Evolutionary conservation across 2,797 vertebrate genomes (phyloP).

Genomic region (Psittacula echo): DNA sequence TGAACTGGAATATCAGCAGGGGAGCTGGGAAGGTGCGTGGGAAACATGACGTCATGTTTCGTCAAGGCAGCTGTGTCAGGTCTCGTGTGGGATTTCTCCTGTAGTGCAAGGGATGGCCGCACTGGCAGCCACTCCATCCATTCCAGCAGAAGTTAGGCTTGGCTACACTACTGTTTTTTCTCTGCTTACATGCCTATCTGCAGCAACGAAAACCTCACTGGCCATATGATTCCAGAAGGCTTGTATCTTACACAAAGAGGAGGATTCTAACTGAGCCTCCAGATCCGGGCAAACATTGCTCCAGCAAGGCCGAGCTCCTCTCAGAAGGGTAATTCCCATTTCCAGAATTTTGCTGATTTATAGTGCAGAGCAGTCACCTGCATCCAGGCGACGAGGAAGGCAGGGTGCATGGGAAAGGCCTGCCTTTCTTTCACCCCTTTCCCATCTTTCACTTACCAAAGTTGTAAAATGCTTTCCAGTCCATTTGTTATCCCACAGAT

Average conservation of each 20-base stretch:
- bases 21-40: not conserved
- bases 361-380: not conserved
- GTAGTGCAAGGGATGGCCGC: not conserved
- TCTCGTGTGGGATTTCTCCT: not conserved
- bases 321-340: not conserved
- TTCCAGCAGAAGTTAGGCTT: not conserved
- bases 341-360: not conserved
- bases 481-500: not conserved
- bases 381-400: not conserved
- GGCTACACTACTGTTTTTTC: not conserved
- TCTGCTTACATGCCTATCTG: not conserved
- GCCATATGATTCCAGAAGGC: not conserved
- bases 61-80: accelerated
- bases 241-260: not conserved
- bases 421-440: not conserved
- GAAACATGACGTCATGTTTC: not conserved
- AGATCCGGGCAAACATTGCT: not conserved
- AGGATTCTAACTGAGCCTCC: not conserved
- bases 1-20: not conserved
- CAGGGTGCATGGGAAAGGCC: not conserved
- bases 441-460: not conserved
- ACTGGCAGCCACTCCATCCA: not conserved
- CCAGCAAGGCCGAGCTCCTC: accelerated
- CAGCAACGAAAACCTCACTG: not conserved
- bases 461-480: not conserved